These are phyloP conservation scores for Pan troglodytes DNA, from an alignment of 2,113 vertebrate species.

Conservation along the genomic window NHGRI_mPanTro3-v2.1_pri NC_072403.2:61145001-61145500, in stretches of 20 bases:
- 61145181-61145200: background rate
- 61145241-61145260: background rate
- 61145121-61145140: too few relatives aligned
- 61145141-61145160: background rate
- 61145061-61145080: background rate
- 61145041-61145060: background rate
- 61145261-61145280: background rate
- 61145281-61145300: background rate
- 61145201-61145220: background rate
- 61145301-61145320: background rate
- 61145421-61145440: background rate
- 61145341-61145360: background rate
- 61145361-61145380: background rate
- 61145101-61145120: background rate
- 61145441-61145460: background rate
- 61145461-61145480: background rate
- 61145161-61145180: background rate
- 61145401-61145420: background rate
- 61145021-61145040: background rate
- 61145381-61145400: background rate
- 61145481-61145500: background rate
- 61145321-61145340: background rate
- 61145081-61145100: too few relatives aligned
- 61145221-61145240: background rate
- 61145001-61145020: background rate